Percentiles rank a stretch among this genome's conserved stretches.
Conservation (phyloP, 64 coral and sea anemone genomes). For the Dendrophyllia cribrosa region DNA sequence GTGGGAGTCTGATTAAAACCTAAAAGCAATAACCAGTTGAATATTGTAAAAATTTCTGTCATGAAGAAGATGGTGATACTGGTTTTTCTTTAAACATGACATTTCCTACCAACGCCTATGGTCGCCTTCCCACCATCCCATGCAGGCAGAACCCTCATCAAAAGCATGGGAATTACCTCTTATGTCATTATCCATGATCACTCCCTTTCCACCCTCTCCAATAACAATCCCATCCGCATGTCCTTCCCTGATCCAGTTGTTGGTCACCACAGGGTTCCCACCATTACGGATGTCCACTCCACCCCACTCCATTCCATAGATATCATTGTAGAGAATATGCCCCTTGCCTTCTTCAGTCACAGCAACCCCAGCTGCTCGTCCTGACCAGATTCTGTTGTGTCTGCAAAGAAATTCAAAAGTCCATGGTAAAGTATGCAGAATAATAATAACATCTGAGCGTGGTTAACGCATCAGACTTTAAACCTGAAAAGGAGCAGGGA, state of each 20-base stretch:
- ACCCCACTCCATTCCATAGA: conserved; percentile 98
- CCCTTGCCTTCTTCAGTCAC: conserved; percentile 95
- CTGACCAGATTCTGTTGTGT: conserved; percentile 98
- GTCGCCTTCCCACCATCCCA: too few species aligned
- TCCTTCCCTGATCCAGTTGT: conserved; percentile 87
- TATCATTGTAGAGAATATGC: conserved; percentile 91
- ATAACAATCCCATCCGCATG: conserved; percentile 95
- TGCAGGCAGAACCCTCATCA: too few species aligned
- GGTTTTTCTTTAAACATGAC: too few species aligned
- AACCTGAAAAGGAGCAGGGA: too few species aligned
- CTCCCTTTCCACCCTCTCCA: conserved; percentile 84
- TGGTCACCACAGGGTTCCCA: conserved; percentile 85
- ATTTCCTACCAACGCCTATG: too few species aligned
- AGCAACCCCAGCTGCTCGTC: conserved; percentile 91
- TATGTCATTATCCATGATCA: conserved; percentile 94
- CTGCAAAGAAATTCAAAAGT: conserved; percentile 29
- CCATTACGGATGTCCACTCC: conserved; percentile 95
- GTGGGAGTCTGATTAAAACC: too few species aligned
- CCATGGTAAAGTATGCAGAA: too few species aligned
- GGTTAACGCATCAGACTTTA: too few species aligned
- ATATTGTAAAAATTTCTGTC: too few species aligned
- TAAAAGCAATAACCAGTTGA: too few species aligned
- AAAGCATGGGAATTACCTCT: conserved; percentile 61
- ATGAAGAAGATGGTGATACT: too few species aligned
- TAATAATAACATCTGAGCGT: too few species aligned